These are phyloP conservation scores for Acipenser transmontanus DNA, from an alignment of 2,797 vertebrate species.

Conservation along the genomic window DNA sequence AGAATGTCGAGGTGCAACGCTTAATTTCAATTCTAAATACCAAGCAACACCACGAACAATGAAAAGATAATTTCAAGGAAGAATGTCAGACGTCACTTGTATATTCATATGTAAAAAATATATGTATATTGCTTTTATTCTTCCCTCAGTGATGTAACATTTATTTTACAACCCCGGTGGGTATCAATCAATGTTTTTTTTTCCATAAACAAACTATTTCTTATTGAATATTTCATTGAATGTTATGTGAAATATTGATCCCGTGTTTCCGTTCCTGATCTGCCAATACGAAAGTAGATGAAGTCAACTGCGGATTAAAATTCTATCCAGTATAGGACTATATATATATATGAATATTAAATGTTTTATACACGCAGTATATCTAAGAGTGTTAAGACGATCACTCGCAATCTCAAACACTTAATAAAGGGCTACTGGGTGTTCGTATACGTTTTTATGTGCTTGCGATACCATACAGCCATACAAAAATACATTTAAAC, in stretches of 20 bases:
- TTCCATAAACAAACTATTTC: not conserved
- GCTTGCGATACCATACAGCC: not conserved
- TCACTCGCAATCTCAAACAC: not conserved
- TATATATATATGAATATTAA: constrained; percentile 36
- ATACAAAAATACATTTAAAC: not conserved
- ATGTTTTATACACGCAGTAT: constrained; percentile 6
- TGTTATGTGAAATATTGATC: constrained; percentile 10
- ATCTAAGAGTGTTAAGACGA: constrained; percentile 9
- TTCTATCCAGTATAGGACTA: constrained; percentile 8
- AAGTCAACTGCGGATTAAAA: constrained; percentile 21
- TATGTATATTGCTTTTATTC: not conserved
- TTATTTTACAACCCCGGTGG: not conserved
- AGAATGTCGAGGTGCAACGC: constrained; percentile 31
- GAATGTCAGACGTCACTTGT: not conserved
- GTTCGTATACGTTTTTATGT: constrained; percentile 3
- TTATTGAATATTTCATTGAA: not conserved
- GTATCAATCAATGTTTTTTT: not conserved
- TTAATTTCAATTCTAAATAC: constrained; percentile 65
- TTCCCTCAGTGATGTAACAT: constrained; percentile 5
- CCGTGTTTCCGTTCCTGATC: not conserved
- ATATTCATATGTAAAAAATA: constrained; percentile 12
- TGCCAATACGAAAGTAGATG: not conserved
- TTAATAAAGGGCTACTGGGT: constrained; percentile 7
- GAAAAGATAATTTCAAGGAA: constrained; percentile 9
- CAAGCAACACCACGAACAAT: constrained; percentile 3